Conservation (phyloP, 2,888 invertebrate genomes). For the Steinernema carpocapsae region DNA sequence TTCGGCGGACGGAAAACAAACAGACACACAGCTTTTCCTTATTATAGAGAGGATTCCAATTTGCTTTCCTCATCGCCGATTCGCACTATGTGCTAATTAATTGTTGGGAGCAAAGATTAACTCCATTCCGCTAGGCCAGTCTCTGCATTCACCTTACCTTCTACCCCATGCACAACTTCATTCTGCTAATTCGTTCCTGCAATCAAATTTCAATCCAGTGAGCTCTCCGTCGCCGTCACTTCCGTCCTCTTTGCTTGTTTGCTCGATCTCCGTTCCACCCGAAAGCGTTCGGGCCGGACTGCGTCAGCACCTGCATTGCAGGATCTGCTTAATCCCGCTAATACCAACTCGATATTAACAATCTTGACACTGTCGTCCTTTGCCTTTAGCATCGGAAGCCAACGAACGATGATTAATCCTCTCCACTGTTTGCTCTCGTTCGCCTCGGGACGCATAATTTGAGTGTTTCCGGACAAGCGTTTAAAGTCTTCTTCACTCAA, state of each 20-base stretch:
- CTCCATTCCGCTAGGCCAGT: background rate
- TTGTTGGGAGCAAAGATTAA: background rate
- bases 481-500: conserved; percentile 1
- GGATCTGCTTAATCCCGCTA: background rate
- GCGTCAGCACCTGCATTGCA: background rate
- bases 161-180: no score
- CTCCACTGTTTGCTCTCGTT: background rate
- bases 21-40: no score
- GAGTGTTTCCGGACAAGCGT: conserved; percentile 5
- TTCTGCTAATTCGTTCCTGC: no score
- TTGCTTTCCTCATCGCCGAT: no score
- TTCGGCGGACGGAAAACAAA: no score
- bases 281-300: background rate
- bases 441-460: background rate
- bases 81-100: no score
- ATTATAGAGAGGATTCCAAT: no score
- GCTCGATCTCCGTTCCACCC: background rate
- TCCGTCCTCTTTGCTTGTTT: background rate
- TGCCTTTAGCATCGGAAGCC: background rate
- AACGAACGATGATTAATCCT: background rate
- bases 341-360: background rate
- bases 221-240: background rate
- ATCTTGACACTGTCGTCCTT: background rate
- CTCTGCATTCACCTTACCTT: background rate
- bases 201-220: background rate